phyloP scores from a whole-genome alignment of 2,888 invertebrate species.

The Lapara coniferarum region DNA sequence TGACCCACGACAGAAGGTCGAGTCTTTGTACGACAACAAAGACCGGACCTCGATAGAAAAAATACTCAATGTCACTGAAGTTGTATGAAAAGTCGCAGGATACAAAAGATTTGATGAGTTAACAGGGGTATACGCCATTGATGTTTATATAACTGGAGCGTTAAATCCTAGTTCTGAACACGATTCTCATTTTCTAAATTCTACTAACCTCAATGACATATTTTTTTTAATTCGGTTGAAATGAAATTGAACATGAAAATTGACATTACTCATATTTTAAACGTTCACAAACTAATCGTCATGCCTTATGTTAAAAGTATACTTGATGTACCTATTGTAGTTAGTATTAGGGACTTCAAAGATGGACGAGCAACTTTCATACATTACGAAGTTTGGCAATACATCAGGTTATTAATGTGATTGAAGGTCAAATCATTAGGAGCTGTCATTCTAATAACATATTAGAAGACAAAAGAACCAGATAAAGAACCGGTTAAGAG shows the following conservation, averaged over 20 bases:
- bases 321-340: too few species aligned
- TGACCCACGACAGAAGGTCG: constrained; percentile 23
- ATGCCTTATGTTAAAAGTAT: too few species aligned
- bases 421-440: not conserved
- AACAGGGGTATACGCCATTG: constrained; percentile 5
- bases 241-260: too few species aligned
- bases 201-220: too few species aligned
- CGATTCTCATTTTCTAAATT: too few species aligned
- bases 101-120: not conserved
- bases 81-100: constrained; percentile 7
- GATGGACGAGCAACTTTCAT: not conserved
- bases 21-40: constrained; percentile 26
- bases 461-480: constrained; percentile 1
- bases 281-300: too few species aligned
- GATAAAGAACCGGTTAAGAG: constrained; percentile 9
- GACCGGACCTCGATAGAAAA: constrained; percentile 19
- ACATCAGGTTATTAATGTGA: not conserved
- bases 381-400: not conserved
- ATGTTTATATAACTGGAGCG: not conserved
- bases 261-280: too few species aligned
- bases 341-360: not conserved
- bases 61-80: constrained; percentile 15
- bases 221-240: too few species aligned
- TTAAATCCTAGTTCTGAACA: too few species aligned
- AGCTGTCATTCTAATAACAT: constrained; percentile 4